These are phyloP conservation scores for Cyanistes caeruleus DNA, from an alignment of 2,113 vertebrate species.

Conservation along the genomic window DNA sequence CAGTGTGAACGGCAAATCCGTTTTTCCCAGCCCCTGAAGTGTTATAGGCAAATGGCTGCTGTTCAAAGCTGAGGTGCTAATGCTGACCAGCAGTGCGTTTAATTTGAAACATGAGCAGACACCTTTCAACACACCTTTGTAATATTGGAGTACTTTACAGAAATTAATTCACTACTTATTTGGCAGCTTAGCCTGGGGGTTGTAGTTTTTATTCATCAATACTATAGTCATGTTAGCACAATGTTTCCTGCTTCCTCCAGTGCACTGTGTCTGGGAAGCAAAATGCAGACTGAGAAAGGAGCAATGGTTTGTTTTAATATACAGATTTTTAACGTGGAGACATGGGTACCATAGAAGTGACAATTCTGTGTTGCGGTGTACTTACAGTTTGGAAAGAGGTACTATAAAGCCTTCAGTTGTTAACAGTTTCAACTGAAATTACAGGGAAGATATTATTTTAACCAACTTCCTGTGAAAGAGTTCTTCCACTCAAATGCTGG, in stretches of 20 bases:
- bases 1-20: slow-evolving; percentile 98
- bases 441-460: slow-evolving; percentile 46
- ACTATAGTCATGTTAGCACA: slow-evolving; percentile 76
- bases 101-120: slow-evolving; percentile 99
- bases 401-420: slow-evolving; percentile 70
- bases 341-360: not conserved
- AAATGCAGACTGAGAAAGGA: not conserved
- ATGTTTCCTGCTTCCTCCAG: slow-evolving; percentile 69
- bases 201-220: slow-evolving; percentile 75
- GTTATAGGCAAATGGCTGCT: slow-evolving; percentile 89
- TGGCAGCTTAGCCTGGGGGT: slow-evolving; percentile 69
- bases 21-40: slow-evolving; percentile 91
- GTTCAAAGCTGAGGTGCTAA: slow-evolving; percentile 96
- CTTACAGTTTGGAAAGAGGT: slow-evolving; percentile 63
- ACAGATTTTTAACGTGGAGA: not conserved
- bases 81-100: slow-evolving; percentile 99
- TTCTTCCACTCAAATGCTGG: not conserved
- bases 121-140: slow-evolving; percentile 99
- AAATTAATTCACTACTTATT: slow-evolving; percentile 99
- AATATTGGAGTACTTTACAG: slow-evolving; percentile 97
- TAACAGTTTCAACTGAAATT: slow-evolving; percentile 76
- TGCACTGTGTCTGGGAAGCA: slow-evolving; percentile 7
- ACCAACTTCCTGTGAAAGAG: slow-evolving; percentile 12
- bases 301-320: not conserved
- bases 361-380: not conserved